Evolutionary conservation across 2,888 invertebrate species (phyloP).

Genomic region (Plebejus argus): DNA sequence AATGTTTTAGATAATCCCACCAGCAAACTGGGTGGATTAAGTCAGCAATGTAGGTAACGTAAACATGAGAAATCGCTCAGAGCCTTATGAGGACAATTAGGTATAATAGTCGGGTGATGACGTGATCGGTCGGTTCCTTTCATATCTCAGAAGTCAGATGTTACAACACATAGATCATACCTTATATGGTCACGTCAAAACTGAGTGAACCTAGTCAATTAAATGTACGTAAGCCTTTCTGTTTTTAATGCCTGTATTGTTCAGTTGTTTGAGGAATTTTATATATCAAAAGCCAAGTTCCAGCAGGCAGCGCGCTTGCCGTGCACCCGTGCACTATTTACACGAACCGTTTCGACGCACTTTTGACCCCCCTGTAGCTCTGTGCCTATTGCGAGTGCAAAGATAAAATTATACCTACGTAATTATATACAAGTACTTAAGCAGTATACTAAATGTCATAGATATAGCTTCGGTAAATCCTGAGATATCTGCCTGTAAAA

Average conservation of each 20-base stretch:
- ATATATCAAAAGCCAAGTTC: no score
- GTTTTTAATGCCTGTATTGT: not conserved
- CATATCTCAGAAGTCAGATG: conserved; percentile 18
- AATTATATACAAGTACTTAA: no score
- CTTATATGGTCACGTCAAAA: conserved; percentile 50
- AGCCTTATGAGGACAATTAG: conserved; percentile 50
- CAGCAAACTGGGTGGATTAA: conserved; percentile 31
- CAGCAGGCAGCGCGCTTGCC: no score
- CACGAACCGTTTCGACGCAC: no score
- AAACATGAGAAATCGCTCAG: conserved; percentile 45
- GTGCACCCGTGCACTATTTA: no score
- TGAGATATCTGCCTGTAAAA: no score
- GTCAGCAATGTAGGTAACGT: conserved; percentile 38
- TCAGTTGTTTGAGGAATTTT: not conserved
- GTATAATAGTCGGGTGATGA: conserved; percentile 50
- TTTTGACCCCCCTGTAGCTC: no score
- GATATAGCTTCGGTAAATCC: no score
- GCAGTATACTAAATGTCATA: no score
- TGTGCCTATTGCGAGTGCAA: no score
- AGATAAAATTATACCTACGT: no score
- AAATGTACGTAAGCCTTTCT: not conserved
- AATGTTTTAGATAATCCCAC: not conserved
- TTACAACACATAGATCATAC: conserved; percentile 43
- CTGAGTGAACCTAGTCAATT: not conserved
- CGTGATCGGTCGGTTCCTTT: conserved; percentile 48